Conservation (phyloP, 2,113 vertebrate species). For the Pitta sordida region DNA sequence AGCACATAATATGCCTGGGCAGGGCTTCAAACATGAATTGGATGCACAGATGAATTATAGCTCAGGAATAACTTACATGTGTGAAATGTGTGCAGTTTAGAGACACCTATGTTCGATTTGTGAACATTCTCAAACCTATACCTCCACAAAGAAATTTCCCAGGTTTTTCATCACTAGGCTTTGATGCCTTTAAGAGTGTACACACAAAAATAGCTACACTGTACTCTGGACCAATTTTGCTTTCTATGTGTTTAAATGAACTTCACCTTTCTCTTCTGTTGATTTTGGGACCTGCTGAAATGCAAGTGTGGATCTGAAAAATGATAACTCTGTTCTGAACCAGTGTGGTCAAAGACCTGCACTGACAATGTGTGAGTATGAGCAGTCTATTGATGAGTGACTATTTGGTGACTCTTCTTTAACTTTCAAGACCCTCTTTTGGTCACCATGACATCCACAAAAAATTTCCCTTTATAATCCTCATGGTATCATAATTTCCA, state of each 20-base stretch:
- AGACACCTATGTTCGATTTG: neutral
- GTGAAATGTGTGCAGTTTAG: neutral
- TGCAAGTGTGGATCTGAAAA: neutral
- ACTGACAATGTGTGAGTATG: rapidly evolving
- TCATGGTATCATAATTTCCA: neutral
- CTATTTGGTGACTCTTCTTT: neutral
- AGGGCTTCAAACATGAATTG: neutral
- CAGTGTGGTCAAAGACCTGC: neutral
- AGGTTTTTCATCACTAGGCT: too few species aligned
- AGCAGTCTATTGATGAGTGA: rapidly evolving
- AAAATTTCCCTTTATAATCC: neutral
- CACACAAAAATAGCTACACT: neutral
- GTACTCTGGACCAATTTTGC: rapidly evolving
- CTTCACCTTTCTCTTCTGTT: neutral
- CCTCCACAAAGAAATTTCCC: neutral
- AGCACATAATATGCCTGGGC: neutral
- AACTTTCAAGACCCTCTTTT: neutral
- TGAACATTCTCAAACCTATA: neutral
- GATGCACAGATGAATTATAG: rapidly evolving
- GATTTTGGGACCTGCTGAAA: neutral
- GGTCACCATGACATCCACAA: rapidly evolving
- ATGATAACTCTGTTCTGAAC: rapidly evolving
- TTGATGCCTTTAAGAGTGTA: neutral
- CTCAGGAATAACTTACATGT: neutral
- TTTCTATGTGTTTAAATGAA: neutral